These are phyloP conservation scores for Cossypha polioptera DNA, from an alignment of 2,797 vertebrate genomes.

Conservation along the genomic window DNA sequence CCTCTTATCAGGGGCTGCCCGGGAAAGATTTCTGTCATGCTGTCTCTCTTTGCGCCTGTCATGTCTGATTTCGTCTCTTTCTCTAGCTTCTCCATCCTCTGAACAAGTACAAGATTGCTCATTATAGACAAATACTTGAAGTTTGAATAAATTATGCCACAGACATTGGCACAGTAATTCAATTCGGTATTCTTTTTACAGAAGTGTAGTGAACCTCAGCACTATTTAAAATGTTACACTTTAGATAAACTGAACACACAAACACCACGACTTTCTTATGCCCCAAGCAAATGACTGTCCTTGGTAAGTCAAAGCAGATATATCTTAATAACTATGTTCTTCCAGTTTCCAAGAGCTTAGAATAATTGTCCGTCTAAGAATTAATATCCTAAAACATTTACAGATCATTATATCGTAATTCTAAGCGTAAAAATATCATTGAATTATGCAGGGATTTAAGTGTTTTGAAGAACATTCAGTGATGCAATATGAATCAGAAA, in stretches of 20 bases:
- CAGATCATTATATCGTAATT: neutral
- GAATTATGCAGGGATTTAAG: neutral
- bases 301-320: neutral
- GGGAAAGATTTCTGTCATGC: constrained; percentile 94
- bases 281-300: neutral
- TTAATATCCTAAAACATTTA: neutral
- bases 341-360: neutral
- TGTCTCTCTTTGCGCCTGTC: constrained; percentile 93
- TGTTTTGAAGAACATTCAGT: neutral
- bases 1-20: constrained; percentile 97
- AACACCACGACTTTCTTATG: neutral
- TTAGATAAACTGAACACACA: neutral
- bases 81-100: constrained; percentile 90
- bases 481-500: neutral
- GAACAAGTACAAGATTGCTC: constrained; percentile 49
- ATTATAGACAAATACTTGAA: neutral
- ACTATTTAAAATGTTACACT: neutral
- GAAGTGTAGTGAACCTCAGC: neutral
- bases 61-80: constrained; percentile 94
- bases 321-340: neutral
- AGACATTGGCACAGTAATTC: neutral
- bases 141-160: neutral
- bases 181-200: neutral
- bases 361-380: neutral
- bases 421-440: neutral